Conservation (phyloP, 2,113 vertebrate species). For the Procavia capensis region DNA sequence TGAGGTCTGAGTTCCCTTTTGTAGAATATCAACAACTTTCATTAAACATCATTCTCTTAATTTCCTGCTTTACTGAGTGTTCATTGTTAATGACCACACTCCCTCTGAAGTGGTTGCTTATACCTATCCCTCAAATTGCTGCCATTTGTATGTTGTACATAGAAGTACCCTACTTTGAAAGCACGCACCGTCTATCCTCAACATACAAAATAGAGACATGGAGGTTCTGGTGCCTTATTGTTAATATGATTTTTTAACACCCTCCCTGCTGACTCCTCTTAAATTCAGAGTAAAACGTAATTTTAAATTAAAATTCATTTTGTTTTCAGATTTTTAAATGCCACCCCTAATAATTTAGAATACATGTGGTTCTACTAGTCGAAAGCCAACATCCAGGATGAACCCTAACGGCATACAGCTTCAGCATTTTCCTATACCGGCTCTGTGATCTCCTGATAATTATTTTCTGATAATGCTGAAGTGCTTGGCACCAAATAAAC, state of each 20-base stretch:
- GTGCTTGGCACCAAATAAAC: neutral
- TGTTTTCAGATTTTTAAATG: slow-evolving; percentile 36
- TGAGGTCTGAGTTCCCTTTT: neutral
- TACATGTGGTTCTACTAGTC: neutral
- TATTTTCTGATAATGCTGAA: slow-evolving; percentile 39
- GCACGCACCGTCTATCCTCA: neutral
- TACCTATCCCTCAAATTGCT: neutral
- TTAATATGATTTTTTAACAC: slow-evolving; percentile 27
- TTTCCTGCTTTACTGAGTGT: slow-evolving; percentile 26
- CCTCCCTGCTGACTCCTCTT: neutral
- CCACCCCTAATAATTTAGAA: neutral
- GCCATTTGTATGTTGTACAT: neutral
- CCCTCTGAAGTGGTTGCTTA: neutral
- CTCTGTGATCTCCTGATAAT: neutral
- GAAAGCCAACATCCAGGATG: slow-evolving; percentile 4
- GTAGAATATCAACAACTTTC: slow-evolving; percentile 15
- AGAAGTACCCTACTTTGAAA: neutral
- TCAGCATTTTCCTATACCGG: neutral
- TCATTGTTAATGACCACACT: neutral
- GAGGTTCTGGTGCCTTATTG: neutral
- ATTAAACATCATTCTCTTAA: slow-evolving; percentile 25
- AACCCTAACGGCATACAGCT: neutral
- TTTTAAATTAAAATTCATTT: slow-evolving; percentile 48
- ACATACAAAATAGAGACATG: neutral
- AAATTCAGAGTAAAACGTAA: slow-evolving; percentile 27